These are phyloP conservation scores for Megastigmus dorsalis DNA, from an alignment of 2,888 invertebrate genomes.

Conservation along the genomic window DNA sequence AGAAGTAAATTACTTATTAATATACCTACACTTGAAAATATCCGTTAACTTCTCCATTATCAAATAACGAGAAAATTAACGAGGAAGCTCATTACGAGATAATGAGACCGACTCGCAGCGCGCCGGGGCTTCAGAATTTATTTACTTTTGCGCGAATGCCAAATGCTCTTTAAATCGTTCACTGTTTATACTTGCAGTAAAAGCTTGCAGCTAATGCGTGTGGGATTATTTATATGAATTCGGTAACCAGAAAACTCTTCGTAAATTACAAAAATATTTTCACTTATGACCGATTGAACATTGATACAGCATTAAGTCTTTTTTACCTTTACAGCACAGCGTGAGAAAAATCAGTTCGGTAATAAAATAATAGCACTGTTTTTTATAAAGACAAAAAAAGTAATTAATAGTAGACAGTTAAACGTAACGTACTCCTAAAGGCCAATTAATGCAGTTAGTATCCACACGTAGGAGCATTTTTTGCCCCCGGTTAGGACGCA, in stretches of 20 bases:
- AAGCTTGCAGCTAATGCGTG: constrained; percentile 16
- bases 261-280: no score
- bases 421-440: not conserved
- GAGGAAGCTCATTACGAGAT: constrained; percentile 54
- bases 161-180: constrained; percentile 30
- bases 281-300: no score
- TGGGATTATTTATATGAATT: not conserved
- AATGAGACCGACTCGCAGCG: constrained; percentile 42
- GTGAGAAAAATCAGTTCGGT: no score
- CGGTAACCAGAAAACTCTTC: no score
- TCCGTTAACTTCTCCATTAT: constrained; percentile 46
- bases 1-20: constrained; percentile 34
- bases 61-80: constrained; percentile 54
- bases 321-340: no score
- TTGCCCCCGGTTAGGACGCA: no score
- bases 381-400: no score
- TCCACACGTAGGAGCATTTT: not conserved
- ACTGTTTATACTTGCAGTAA: constrained; percentile 32
- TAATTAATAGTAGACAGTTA: no score
- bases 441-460: constrained; percentile 28
- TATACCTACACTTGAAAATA: constrained; percentile 25
- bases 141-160: constrained; percentile 34
- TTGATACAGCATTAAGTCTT: no score
- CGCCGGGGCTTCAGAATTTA: constrained; percentile 38
- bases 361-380: no score